Conservation (phyloP, 2,113 vertebrate species). For the Calypte anna region DNA sequence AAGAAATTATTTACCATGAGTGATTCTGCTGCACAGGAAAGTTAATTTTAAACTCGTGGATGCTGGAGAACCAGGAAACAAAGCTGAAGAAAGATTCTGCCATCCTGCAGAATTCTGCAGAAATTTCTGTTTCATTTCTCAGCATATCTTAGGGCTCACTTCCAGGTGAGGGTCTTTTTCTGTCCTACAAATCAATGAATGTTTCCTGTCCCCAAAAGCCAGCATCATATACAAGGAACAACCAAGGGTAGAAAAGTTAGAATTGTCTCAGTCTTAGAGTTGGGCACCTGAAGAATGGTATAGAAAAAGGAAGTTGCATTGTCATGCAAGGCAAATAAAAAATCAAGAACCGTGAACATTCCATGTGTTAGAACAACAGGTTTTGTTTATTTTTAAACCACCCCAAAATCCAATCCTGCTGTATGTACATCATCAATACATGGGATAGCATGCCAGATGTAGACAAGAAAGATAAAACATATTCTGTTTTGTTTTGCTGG, state of each 20-base stretch:
- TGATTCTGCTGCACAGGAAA: background rate
- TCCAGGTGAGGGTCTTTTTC: background rate
- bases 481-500: background rate
- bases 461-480: background rate
- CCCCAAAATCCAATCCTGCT: conserved; percentile 31
- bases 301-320: background rate
- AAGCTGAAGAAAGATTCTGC: background rate
- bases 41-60: no score
- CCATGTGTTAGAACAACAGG: background rate
- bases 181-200: background rate
- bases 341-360: background rate
- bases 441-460: background rate
- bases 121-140: background rate
- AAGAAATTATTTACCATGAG: background rate
- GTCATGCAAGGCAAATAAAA: background rate
- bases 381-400: conserved; percentile 65
- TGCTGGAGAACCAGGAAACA: background rate
- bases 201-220: background rate
- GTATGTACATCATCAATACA: conserved; percentile 48
- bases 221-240: background rate
- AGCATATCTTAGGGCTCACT: background rate
- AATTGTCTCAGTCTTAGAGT: background rate
- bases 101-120: background rate
- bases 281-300: background rate
- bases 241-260: background rate